Percentiles rank a stretch among this genome's conserved stretches.
These are phyloP conservation scores for Sorex araneus DNA, from an alignment of 2,113 vertebrate genomes.

Conservation along the genomic window DNA sequence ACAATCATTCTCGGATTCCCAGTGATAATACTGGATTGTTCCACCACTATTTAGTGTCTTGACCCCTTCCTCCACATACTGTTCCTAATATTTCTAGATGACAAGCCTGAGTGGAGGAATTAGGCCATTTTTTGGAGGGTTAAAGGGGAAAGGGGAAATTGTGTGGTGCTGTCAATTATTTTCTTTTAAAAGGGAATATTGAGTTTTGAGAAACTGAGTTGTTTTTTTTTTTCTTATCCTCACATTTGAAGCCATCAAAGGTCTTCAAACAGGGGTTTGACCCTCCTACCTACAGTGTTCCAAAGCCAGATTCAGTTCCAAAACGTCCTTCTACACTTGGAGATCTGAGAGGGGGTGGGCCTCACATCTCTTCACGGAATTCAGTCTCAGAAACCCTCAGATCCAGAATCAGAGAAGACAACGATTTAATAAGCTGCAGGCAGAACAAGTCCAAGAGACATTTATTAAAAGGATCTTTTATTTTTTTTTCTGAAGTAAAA, in stretches of 20 bases:
- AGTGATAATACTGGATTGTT: neutral
- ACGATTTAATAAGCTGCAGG: slow-evolving; percentile 72
- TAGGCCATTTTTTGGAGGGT: slow-evolving; percentile 12
- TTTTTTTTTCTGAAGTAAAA: slow-evolving; percentile 46
- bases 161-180: neutral
- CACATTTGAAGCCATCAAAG: slow-evolving; percentile 48
- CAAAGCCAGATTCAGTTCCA: slow-evolving; percentile 15
- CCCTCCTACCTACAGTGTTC: neutral
- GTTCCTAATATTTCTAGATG: neutral
- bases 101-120: neutral
- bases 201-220: slow-evolving; percentile 45
- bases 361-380: slow-evolving; percentile 45
- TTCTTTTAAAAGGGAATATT: slow-evolving; percentile 49
- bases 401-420: slow-evolving; percentile 73
- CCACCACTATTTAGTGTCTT: neutral
- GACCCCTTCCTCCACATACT: neutral
- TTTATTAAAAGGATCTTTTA: neutral
- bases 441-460: slow-evolving; percentile 60
- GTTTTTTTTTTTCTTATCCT: neutral
- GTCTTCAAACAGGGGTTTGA: slow-evolving; percentile 46
- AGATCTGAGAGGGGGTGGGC: slow-evolving; percentile 55
- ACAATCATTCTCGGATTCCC: neutral
- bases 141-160: neutral
- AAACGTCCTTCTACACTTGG: neutral
- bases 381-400: slow-evolving; percentile 59